Percentiles rank a stretch among this genome's conserved stretches.
These are phyloP conservation scores for Malacoraja senta DNA, from an alignment of 2,797 vertebrate genomes.

Conservation along the genomic window DNA sequence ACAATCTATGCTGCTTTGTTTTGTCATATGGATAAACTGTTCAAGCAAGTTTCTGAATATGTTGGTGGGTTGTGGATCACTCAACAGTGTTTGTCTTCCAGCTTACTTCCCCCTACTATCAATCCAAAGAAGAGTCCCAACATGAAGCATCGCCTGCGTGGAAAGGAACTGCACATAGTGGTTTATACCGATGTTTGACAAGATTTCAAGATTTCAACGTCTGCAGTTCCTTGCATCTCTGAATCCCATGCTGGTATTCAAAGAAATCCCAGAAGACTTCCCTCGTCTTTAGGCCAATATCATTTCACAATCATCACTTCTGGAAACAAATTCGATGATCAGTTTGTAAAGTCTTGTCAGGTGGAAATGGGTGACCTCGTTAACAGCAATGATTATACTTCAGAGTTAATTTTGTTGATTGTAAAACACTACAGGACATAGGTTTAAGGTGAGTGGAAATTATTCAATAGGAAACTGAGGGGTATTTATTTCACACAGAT, in stretches of 20 bases:
- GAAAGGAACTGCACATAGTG: too few species aligned
- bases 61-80: background rate
- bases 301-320: background rate
- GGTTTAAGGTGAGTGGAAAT: too few species aligned
- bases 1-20: background rate
- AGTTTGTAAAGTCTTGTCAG: background rate
- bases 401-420: background rate
- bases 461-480: too few species aligned
- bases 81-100: too few species aligned
- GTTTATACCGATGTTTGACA: too few species aligned
- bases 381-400: background rate
- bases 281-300: background rate
- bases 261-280: too few species aligned
- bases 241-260: background rate
- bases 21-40: background rate
- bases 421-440: background rate
- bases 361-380: background rate
- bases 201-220: too few species aligned
- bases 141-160: too few species aligned
- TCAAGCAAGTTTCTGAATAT: background rate
- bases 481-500: too few species aligned
- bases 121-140: too few species aligned
- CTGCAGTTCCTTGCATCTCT: too few species aligned
- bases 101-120: too few species aligned
- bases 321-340: background rate